These are phyloP conservation scores for Patiria pectinifera DNA, from an alignment of 53 echinoderm and acorn worm genomes.

Conservation along the genomic window DNA sequence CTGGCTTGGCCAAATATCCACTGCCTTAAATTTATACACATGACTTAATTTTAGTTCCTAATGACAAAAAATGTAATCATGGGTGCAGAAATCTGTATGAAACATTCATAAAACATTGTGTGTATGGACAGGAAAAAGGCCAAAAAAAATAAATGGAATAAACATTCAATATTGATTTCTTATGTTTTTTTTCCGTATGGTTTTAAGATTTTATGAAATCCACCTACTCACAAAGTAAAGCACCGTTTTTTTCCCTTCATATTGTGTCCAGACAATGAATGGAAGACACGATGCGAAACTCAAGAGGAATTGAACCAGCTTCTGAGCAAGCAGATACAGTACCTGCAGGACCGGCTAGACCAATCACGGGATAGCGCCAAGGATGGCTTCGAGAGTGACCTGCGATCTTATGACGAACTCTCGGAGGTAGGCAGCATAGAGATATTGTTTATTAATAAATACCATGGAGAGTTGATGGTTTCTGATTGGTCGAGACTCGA, in stretches of 20 bases:
- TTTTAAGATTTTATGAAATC: background rate
- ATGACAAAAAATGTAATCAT: too few relatives aligned
- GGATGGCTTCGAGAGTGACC: conserved; percentile 86
- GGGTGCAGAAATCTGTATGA: background rate
- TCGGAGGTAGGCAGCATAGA: conserved; percentile 77
- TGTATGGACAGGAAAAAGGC: background rate
- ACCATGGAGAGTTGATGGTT: too few relatives aligned
- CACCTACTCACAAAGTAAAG: background rate
- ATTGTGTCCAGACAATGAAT: conserved; percentile 87
- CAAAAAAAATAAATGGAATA: background rate
- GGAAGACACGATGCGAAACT: conserved; percentile 96
- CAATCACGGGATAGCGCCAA: conserved; percentile 87
- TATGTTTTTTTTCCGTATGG: background rate
- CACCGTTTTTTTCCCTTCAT: background rate
- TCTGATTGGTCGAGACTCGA: too few relatives aligned
- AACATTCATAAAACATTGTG: background rate
- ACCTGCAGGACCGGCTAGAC: conserved; percentile 84
- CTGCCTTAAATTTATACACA: too few relatives aligned
- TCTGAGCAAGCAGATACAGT: conserved; percentile 84
- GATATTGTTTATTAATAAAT: background rate
- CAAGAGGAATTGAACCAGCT: conserved; percentile 96
- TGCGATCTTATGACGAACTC: conserved; percentile 92
- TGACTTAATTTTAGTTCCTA: too few relatives aligned
- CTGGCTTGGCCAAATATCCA: too few relatives aligned
- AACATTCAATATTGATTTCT: background rate